Percentiles rank a stretch among this genome's conserved stretches.
Conservation (phyloP, 2,797 vertebrate genomes). For the Spondyliosoma cantharus region DNA sequence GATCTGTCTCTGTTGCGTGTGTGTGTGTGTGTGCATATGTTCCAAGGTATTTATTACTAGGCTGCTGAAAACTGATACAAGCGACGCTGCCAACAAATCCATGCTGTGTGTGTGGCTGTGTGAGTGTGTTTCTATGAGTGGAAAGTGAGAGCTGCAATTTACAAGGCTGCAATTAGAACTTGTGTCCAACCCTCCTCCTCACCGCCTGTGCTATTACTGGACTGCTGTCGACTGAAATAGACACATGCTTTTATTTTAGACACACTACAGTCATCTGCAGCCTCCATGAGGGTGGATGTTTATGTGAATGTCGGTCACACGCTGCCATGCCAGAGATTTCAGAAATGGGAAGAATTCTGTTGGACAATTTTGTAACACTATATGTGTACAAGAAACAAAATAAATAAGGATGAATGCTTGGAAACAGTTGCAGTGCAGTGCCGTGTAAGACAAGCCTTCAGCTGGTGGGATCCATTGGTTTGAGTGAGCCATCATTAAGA, state of each 20-base stretch:
- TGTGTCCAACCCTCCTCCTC: constrained; percentile 62
- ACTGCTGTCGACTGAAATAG: constrained; percentile 69
- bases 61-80: constrained; percentile 48
- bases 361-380: background rate
- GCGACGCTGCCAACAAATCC: constrained; percentile 32
- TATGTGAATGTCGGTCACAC: constrained; percentile 14
- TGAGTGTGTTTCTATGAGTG: constrained; percentile 22
- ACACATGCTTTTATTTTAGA: constrained; percentile 63
- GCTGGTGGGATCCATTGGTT: background rate
- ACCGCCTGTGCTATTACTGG: constrained; percentile 69
- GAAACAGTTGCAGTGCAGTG: background rate
- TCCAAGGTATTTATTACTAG: constrained; percentile 53
- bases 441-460: background rate
- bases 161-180: constrained; percentile 76
- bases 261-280: constrained; percentile 60
- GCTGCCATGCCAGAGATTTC: constrained; percentile 36
- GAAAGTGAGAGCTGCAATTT: constrained; percentile 69
- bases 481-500: constrained; percentile 1
- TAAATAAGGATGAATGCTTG: background rate
- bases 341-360: constrained; percentile 31
- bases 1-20: background rate
- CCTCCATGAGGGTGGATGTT: constrained; percentile 4
- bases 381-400: background rate
- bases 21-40: background rate
- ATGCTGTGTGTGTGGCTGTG: constrained; percentile 6